These are phyloP conservation scores for Megaceryle maxima DNA, from an alignment of 2,113 vertebrate genomes.

Conservation along the genomic window DNA sequence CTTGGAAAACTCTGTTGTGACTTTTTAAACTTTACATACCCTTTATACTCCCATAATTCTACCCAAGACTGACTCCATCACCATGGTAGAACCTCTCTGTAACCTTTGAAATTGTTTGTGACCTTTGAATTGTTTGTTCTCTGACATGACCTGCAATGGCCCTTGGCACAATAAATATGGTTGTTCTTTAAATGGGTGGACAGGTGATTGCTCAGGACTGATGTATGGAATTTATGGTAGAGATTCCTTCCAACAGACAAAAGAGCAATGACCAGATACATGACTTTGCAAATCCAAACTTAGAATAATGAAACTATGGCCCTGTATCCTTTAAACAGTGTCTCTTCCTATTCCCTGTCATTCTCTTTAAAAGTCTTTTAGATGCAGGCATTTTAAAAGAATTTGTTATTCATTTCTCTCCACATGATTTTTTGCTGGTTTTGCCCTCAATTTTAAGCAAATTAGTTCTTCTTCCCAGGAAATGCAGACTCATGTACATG, in stretches of 20 bases:
- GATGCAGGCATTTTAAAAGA: background rate
- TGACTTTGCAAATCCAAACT: background rate
- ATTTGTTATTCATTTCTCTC: background rate
- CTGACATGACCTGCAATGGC: background rate
- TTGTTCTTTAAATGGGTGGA: background rate
- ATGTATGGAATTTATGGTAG: background rate
- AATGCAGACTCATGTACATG: background rate
- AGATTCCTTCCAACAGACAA: background rate
- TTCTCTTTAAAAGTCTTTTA: background rate
- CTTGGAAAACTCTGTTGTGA: background rate
- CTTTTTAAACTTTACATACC: background rate
- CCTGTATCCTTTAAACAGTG: background rate
- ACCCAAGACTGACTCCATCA: background rate
- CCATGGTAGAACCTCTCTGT: background rate
- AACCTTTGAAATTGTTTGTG: background rate
- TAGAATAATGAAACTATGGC: background rate
- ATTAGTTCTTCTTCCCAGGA: background rate
- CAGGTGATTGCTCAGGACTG: background rate
- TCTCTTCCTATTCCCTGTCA: background rate
- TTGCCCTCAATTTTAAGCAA: background rate
- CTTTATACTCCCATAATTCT: background rate
- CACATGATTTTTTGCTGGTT: background rate
- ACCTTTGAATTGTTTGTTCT: background rate
- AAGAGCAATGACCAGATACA: background rate
- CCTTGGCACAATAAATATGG: background rate